Conservation (phyloP, 1,140 invertebrate species). For the Eurosta solidaginis region DNA sequence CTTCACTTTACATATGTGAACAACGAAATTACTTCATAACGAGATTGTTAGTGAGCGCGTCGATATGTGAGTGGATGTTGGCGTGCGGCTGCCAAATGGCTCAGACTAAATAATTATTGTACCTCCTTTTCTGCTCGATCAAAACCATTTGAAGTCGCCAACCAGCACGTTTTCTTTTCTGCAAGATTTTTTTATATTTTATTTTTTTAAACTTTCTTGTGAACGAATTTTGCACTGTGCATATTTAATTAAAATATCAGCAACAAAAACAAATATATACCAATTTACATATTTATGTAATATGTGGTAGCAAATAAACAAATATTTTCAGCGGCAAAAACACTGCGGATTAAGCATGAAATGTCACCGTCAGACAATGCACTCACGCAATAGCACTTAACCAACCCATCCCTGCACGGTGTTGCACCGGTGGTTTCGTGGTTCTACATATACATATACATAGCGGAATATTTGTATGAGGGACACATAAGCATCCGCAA, state of each 20-base stretch:
- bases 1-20: no score
- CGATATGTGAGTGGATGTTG: no score
- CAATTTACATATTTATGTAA: neutral
- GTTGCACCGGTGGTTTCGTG: neutral
- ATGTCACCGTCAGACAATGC: neutral
- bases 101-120: no score
- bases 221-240: neutral
- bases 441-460: neutral
- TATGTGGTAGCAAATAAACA: no score
- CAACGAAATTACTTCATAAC: no score
- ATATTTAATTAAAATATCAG: slow-evolving; percentile 10
- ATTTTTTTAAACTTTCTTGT: neutral
- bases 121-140: neutral
- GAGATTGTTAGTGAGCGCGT: no score
- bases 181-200: neutral
- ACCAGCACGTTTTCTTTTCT: neutral
- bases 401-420: neutral
- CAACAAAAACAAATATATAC: neutral
- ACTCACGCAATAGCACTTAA: neutral
- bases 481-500: neutral
- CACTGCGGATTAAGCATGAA: slow-evolving; percentile 21
- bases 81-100: no score
- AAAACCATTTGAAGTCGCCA: neutral
- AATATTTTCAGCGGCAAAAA: neutral
- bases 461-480: neutral